Percentiles rank a stretch among this genome's conserved stretches.
phyloP scores from a whole-genome alignment of 2,888 invertebrate genomes.

The Carcina quercana region DNA sequence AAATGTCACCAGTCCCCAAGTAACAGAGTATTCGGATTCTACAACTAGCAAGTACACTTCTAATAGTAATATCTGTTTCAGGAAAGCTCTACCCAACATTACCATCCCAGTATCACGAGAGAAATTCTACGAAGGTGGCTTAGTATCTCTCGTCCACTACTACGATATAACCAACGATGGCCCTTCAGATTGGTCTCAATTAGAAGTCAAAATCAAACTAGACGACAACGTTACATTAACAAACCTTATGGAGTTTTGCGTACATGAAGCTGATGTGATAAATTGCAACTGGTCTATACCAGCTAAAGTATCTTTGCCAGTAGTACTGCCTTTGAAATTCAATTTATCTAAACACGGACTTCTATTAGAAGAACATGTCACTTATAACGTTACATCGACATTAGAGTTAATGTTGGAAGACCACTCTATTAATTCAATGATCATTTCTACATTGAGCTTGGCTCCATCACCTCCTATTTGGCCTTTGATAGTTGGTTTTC shows the following conservation, averaged over 20 bases:
- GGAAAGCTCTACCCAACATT: constrained; percentile 43
- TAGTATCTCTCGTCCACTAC: constrained; percentile 42
- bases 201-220: constrained; percentile 27
- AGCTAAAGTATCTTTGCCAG: constrained; percentile 36
- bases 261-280: too few species aligned
- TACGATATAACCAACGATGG: constrained; percentile 56
- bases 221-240: constrained; percentile 32
- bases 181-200: constrained; percentile 48
- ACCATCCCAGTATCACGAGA: constrained; percentile 47
- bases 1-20: too few species aligned
- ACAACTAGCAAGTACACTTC: too few species aligned
- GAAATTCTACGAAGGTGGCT: constrained; percentile 28
- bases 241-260: not conserved
- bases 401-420: constrained; percentile 22
- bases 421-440: too few species aligned
- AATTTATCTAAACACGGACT: constrained; percentile 36
- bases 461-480: constrained; percentile 44
- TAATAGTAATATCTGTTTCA: constrained; percentile 27
- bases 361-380: constrained; percentile 25
- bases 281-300: constrained; percentile 37
- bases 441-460: too few species aligned
- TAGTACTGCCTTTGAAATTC: constrained; percentile 34
- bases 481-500: constrained; percentile 40
- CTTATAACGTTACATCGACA: constrained; percentile 33
- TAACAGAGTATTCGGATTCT: not conserved